Percentiles rank a stretch among this genome's conserved stretches.
phyloP scores from a whole-genome alignment of 2,888 invertebrate genomes.

The Microplitis manilae region DNA sequence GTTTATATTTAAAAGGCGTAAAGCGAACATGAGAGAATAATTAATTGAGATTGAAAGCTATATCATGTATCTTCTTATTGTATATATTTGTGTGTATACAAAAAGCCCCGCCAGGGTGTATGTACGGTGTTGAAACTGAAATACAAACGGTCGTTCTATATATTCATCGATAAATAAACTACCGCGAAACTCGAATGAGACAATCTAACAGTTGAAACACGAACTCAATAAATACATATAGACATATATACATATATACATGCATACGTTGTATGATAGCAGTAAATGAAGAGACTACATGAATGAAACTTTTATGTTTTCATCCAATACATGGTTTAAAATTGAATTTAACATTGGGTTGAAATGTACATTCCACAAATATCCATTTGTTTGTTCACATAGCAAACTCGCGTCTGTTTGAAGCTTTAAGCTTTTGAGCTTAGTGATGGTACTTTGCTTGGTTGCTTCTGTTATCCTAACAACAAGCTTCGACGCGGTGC shows the following conservation, averaged over 20 bases:
- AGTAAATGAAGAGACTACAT: slow-evolving; percentile 15
- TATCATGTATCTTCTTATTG: slow-evolving; percentile 1
- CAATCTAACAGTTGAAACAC: slow-evolving; percentile 26
- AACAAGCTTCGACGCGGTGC: slow-evolving; percentile 23
- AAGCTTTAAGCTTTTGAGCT: slow-evolving; percentile 30
- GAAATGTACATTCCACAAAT: slow-evolving; percentile 23
- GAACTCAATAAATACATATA: not conserved
- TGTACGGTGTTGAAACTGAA: not conserved
- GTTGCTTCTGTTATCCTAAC: slow-evolving; percentile 40
- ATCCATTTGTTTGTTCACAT: slow-evolving; percentile 38
- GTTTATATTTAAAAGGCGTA: not conserved
- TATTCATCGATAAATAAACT: slow-evolving; percentile 17
- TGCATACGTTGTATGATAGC: not conserved
- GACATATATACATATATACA: not conserved
- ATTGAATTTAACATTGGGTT: slow-evolving; percentile 10
- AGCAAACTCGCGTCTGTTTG: slow-evolving; percentile 37
- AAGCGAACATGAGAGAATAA: slow-evolving; percentile 1
- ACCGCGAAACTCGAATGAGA: slow-evolving; percentile 15
- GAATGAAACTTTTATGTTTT: slow-evolving; percentile 21
- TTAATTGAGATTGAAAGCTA: slow-evolving; percentile 14
- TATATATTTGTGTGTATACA: not conserved
- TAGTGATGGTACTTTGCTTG: slow-evolving; percentile 25
- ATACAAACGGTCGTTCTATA: not conserved
- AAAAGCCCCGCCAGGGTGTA: not conserved
- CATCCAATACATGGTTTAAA: slow-evolving; percentile 13